These are phyloP conservation scores for Prinia subflava DNA, from an alignment of 2,113 vertebrate genomes.

Conservation along the genomic window DNA sequence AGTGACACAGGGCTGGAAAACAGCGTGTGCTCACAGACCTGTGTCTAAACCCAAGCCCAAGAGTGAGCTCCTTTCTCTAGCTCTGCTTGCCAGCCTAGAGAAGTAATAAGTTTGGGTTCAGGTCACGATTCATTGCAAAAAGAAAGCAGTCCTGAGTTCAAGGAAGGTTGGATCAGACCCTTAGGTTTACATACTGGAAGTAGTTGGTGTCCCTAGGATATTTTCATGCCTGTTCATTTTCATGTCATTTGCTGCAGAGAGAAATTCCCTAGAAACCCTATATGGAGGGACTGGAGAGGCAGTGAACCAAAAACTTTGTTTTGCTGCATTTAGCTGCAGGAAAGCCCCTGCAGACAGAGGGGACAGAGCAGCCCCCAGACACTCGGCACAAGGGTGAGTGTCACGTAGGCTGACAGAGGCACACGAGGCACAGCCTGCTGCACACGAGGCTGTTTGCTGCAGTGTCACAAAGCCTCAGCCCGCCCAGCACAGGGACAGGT, in stretches of 20 bases:
- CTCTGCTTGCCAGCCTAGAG: background rate
- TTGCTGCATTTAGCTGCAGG: background rate
- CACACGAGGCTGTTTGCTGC: background rate
- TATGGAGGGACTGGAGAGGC: background rate
- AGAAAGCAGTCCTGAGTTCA: background rate
- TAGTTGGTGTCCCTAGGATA: background rate
- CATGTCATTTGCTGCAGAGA: background rate
- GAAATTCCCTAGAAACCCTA: background rate
- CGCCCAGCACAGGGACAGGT: background rate
- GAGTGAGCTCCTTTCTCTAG: background rate
- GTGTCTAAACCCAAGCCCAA: background rate
- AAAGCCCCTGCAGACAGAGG: background rate
- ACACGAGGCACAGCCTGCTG: background rate
- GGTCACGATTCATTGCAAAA: background rate
- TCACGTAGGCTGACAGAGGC: background rate
- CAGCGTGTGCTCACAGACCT: background rate
- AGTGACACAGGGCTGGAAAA: background rate
- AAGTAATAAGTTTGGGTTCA: background rate
- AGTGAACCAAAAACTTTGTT: background rate
- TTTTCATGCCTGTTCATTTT: background rate
- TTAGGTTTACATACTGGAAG: background rate
- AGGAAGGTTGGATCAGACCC: background rate
- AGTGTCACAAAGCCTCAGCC: background rate
- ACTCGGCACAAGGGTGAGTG: rapidly evolving
- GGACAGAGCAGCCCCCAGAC: background rate